Evolutionary conservation across 1,140 invertebrate genomes (phyloP), one percentile per base, ranked within the genome.

Genomic region (Babylonia areolata): DNA sequence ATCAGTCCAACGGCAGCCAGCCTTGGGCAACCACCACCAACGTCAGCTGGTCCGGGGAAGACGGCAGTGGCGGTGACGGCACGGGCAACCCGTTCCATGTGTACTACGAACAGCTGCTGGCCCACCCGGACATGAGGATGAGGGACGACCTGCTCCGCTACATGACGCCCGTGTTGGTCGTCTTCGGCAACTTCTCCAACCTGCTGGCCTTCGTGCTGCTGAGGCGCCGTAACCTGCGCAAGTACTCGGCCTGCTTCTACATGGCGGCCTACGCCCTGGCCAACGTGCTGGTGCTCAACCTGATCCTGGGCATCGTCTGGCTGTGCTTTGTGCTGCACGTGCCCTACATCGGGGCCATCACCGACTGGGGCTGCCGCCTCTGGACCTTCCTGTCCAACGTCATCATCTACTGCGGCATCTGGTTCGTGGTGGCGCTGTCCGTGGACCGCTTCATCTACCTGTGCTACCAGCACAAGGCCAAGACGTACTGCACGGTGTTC

Each of bases 301-400:
- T 92, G 35, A 89, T 92, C 87, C 86, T 87, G 80, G 90, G 90
- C 33, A 82, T 88, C 0, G 87, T 89, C 12, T 93, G 93, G 93
- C 54, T 93, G 15, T 88, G 89, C 39, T 86, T 87, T 20, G 81
- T 92, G 20, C 85, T 90, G n/a, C 39, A 91, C 87, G 88, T 64
- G 58, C 81, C n/a, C 42, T 91, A 88, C 86, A 90, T 91, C 40
- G 89, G 86, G 15, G 80, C 78, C 51, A 79, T 88, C 64, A 90
- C 81, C 58, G 92, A 93, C 80, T 91, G 85, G 77, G 86, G 87
- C 3, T 93, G 93, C 79, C 89, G 90, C 20, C 58, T 93, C 20
- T 93, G 93, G 93, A 91, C 91, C 51, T 93, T 93, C 78, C 79
- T 92, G n/a, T 89, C 88, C 75, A 87, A 91, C 71, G 91, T 93